Percentiles rank a stretch among this genome's conserved stretches.
Evolutionary conservation across 1,140 invertebrate species (phyloP).

Genomic region (Caenorhabditis briggsae): DNA sequence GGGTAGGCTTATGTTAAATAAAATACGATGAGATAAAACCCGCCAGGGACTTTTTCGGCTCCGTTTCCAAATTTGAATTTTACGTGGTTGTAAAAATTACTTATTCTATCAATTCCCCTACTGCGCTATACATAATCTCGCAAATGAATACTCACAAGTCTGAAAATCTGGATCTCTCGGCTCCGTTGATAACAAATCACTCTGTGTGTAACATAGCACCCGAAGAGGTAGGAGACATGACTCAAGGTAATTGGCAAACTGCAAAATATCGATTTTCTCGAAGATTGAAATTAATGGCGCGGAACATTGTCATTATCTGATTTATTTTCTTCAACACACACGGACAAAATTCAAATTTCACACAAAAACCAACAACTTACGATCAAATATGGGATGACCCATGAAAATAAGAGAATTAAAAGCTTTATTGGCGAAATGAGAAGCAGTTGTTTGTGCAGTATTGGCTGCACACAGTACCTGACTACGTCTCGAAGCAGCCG

Average conservation of each 20-base stretch:
- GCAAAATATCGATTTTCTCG: constrained; percentile 61
- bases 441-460: constrained; percentile 50
- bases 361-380: constrained; percentile 65
- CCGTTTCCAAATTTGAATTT: too few relatives aligned
- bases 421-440: constrained; percentile 64
- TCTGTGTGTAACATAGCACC: constrained; percentile 75
- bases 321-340: background rate
- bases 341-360: background rate
- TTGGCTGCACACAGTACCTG: constrained; percentile 33
- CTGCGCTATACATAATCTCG: background rate
- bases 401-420: constrained; percentile 70
- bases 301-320: constrained; percentile 16
- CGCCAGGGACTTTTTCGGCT: too few relatives aligned
- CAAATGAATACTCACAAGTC: constrained; percentile 39
- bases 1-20: too few relatives aligned
- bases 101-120: background rate
- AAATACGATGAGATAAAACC: too few relatives aligned
- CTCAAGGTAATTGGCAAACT: constrained; percentile 77
- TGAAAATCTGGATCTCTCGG: constrained; percentile 69
- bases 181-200: constrained; percentile 71
- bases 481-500: constrained; percentile 36
- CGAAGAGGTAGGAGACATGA: constrained; percentile 75
- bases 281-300: constrained; percentile 48
- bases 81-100: too few relatives aligned
- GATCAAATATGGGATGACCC: constrained; percentile 74